Evolutionary conservation across 2,888 invertebrate species (phyloP), one percentile per base, ranked within the genome.

Genomic region (Buathra laborator): DNA sequence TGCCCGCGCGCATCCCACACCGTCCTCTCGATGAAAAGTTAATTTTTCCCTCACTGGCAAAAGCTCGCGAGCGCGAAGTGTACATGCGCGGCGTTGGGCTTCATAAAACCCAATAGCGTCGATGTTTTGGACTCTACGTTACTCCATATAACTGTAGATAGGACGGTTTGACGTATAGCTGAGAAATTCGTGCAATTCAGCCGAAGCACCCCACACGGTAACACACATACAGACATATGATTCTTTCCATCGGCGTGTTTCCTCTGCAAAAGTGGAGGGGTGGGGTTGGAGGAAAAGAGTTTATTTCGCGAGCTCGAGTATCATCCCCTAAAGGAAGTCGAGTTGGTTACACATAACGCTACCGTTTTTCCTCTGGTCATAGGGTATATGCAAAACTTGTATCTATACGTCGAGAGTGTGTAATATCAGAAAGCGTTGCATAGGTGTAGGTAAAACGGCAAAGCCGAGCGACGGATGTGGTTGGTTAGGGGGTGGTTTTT

Each of bases 401-500:
- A 46, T 68, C 66, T 44, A 64, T 68, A 59, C 29, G 62, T 62
- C 29, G 24, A 70, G 29, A 71, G n/a, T 32, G 14, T n/a, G 64
- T 43, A 32, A 64, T 66, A 80, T 64, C 71, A 80, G 53, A 51
- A 62, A 78, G 62, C 62, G 43, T 59, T 19, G 14, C 10, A 19
- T 82, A 81, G 78, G 88, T 90, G 91, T 90, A 90, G 91, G 91
- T 91, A 89, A 92, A 92, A 92, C 88, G 89, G 90, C 89, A 91
- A 91, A 93, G 91, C 91, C 91, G 87, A 89, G 89, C 89, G 86
- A 93, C 90, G 66, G 53, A 75, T 56, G 62, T 32, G 48, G 64
- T 44, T 77, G 71, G 72, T 62, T 64, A 46, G 44, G 44, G 24
- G 29, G 6, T 37, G 19, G 44, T 16, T 46, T 19, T 37, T 37